Evolutionary conservation across 1,140 invertebrate genomes (phyloP).

Genomic region (Vanessa tameamea): DNA sequence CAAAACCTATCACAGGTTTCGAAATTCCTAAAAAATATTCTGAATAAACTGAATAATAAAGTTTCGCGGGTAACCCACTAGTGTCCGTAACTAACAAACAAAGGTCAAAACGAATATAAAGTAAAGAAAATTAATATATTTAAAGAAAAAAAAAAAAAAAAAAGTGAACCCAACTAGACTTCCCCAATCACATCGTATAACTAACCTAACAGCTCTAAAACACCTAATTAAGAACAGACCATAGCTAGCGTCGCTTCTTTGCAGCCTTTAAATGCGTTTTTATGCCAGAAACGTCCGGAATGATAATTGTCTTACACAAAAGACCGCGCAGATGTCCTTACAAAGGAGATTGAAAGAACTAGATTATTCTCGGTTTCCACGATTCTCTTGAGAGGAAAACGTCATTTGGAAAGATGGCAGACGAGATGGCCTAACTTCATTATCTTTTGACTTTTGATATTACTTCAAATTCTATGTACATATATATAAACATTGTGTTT

Average conservation of each 20-base stretch:
- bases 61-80: no score
- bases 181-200: background rate
- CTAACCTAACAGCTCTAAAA: constrained; percentile 8
- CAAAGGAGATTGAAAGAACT: constrained; percentile 61
- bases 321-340: constrained; percentile 52
- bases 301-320: constrained; percentile 68
- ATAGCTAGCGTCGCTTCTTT: constrained; percentile 21
- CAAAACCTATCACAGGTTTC: no score
- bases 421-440: constrained; percentile 23
- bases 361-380: constrained; percentile 56
- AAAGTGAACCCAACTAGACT: background rate
- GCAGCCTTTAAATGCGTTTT: constrained; percentile 55
- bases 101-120: no score
- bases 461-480: constrained; percentile 9
- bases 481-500: background rate
- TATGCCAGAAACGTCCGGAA: constrained; percentile 47
- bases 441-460: constrained; percentile 26
- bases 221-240: constrained; percentile 34
- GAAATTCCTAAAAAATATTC: no score
- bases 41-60: no score
- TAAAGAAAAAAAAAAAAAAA: background rate
- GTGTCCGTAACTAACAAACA: no score
- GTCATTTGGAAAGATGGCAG: constrained; percentile 27
- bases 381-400: constrained; percentile 32
- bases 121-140: background rate